Evolutionary conservation across 1,140 invertebrate species (phyloP), one percentile per base, ranked within the genome.

Genomic region (Oscheius sp.): DNA sequence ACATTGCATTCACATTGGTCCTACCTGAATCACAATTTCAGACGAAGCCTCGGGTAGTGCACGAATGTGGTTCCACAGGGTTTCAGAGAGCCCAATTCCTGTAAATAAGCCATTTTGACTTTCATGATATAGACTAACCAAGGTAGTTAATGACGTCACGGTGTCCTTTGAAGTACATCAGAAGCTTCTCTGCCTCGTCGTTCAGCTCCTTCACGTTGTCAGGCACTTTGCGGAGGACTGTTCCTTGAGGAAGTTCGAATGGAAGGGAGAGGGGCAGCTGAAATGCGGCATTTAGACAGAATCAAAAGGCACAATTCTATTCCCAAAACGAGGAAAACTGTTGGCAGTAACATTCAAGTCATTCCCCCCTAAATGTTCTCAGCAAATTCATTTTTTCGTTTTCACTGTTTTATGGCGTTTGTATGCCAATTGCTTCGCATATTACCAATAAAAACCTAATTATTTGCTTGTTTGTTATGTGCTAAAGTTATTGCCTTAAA

Each of bases 81-180:
- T 29, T 32, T 67, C 75, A 28, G 75, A 71, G 20, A 76, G 42
- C 15, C 71, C 71, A 31, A 73, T 73, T 35, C 69, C 42, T 45
- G 42, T 18, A 45, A n/a, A n/a, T n/a, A n/a, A n/a, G n/a, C n/a
- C n/a, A 18, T 45, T 0, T 68, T 67, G 13, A 67, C 10, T 36
- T 36, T 66, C 13, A 68, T 20, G n/a, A 18, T 67, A 0, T 52
- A 66, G 7, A 68, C 35, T n/a, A 7, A 66, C 52, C 67, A 28
- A 75, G 28, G 68, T 74, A 76, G 32, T 76, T 76, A 32, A 76
- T 58, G 23, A 76, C 73, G 20, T 29, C 35, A 18, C 61, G 45
- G 28, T 76, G 75, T 13, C 36, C 58, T 35, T 75, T 74, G 72
- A 76, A 76, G 32, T 76, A 76, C 13, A 74, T 52, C 15, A 76